Conservation (phyloP, 1,140 invertebrate species). For the Spodoptera litura region DNA sequence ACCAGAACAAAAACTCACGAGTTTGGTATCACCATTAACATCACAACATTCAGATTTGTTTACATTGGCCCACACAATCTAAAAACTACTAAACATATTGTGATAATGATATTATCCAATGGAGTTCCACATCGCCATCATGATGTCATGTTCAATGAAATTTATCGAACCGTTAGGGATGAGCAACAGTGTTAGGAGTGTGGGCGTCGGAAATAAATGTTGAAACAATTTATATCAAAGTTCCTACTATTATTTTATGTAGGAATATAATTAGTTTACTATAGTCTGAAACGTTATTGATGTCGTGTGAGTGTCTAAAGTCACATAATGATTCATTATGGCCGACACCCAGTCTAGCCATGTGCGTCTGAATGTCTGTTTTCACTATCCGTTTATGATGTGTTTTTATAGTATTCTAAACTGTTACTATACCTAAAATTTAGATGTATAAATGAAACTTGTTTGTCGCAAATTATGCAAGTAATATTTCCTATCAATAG, state of each 20-base stretch:
- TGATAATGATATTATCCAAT: constrained; percentile 43
- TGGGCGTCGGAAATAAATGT: constrained; percentile 29
- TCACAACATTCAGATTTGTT: constrained; percentile 17
- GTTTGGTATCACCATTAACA: constrained; percentile 24
- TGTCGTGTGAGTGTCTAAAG: constrained; percentile 21
- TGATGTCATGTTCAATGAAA: constrained; percentile 49
- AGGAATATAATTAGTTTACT: constrained; percentile 22
- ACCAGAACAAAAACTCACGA: background rate
- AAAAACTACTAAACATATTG: constrained; percentile 24
- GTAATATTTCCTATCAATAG: too few species aligned
- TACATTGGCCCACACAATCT: constrained; percentile 16
- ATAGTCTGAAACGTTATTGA: constrained; percentile 27
- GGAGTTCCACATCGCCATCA: constrained; percentile 30
- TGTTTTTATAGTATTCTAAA: too few species aligned
- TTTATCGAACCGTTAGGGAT: constrained; percentile 42
- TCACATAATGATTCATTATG: constrained; percentile 16
- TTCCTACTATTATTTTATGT: constrained; percentile 19
- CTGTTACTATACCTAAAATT: too few species aligned
- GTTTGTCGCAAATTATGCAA: too few species aligned
- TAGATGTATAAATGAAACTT: too few species aligned
- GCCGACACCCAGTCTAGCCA: constrained; percentile 25
- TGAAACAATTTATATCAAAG: constrained; percentile 29
- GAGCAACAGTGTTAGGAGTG: constrained; percentile 6
- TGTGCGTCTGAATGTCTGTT: constrained; percentile 25
- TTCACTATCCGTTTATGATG: background rate